Evolutionary conservation across 1,140 invertebrate species (phyloP).

Genomic region (Diachasma alloeum): DNA sequence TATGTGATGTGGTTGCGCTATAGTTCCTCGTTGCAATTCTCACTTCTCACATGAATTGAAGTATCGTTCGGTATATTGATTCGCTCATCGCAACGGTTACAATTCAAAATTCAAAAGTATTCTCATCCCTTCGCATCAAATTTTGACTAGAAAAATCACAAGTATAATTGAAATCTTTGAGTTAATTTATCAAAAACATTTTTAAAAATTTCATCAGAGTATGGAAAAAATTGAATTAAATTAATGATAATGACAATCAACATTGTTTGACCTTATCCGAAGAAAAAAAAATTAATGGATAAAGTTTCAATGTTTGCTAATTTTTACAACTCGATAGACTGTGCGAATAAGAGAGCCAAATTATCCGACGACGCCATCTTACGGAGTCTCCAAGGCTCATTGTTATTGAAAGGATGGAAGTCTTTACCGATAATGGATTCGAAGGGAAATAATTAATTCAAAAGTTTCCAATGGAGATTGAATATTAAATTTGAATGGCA

Average conservation of each 20-base stretch:
- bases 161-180: too few relatives aligned
- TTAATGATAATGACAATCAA: too few relatives aligned
- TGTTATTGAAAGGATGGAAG: neutral
- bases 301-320: too few relatives aligned
- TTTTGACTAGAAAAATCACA: too few relatives aligned
- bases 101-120: neutral
- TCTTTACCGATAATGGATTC: neutral
- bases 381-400: neutral
- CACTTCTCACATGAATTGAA: neutral
- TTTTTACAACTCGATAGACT: too few relatives aligned
- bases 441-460: neutral
- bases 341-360: neutral
- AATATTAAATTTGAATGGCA: neutral
- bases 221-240: too few relatives aligned
- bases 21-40: neutral
- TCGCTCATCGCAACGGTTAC: conserved; percentile 25
- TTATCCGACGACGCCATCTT: neutral
- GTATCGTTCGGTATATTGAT: conserved; percentile 28
- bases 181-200: too few relatives aligned
- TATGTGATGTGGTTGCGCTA: too few relatives aligned
- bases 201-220: too few relatives aligned
- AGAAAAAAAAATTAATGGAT: too few relatives aligned
- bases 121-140: too few relatives aligned
- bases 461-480: neutral
- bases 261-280: too few relatives aligned